A percentile compares a stretch with the other conserved stretches of the same genome.
These are phyloP conservation scores for Tauraco hartlaubi DNA, from an alignment of 2,797 vertebrate genomes.

Conservation along the genomic window DNA sequence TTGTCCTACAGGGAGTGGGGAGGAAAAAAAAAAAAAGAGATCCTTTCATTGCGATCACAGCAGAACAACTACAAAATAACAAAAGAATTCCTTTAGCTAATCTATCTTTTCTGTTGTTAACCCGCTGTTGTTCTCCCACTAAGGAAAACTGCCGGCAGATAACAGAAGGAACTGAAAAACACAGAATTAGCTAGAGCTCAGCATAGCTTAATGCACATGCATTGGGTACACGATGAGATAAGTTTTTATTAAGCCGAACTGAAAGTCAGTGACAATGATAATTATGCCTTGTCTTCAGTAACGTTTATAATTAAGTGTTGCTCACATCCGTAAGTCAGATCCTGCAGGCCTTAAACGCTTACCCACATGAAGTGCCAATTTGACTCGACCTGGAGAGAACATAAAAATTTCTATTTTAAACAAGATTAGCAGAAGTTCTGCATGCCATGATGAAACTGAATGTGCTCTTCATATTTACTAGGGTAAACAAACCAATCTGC, in stretches of 20 bases:
- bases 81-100: background rate
- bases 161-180: background rate
- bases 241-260: background rate
- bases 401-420: background rate
- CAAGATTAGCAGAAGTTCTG: background rate
- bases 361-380: background rate
- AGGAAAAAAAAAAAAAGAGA: background rate
- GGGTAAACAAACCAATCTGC: background rate
- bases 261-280: background rate
- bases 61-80: background rate
- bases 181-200: background rate
- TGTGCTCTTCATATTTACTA: background rate
- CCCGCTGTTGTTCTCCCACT: background rate
- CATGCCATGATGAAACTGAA: background rate
- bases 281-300: slow-evolving; percentile 22
- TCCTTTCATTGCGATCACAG: background rate
- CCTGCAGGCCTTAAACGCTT: background rate
- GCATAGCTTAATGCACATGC: accelerated
- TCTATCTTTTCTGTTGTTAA: background rate
- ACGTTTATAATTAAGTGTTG: background rate
- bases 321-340: background rate
- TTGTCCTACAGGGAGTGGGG: slow-evolving; percentile 71
- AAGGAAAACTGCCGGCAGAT: background rate
- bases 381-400: background rate
- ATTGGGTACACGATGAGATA: background rate